Evolutionary conservation across 2,113 vertebrate genomes (phyloP).

Genomic region (Miniopterus natalensis): DNA sequence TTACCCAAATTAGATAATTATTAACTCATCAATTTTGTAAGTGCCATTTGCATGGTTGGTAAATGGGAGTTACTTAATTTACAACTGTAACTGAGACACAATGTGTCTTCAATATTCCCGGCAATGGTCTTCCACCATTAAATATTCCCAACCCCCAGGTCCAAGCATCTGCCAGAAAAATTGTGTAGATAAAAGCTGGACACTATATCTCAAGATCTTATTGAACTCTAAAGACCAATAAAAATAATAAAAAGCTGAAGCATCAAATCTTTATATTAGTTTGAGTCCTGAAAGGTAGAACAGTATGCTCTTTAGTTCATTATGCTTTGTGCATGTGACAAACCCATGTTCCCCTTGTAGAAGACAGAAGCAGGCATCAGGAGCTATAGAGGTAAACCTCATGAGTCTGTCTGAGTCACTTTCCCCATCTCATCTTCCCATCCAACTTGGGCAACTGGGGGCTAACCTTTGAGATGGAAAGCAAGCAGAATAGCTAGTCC

Average conservation of each 20-base stretch:
- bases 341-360: neutral
- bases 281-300: neutral
- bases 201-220: neutral
- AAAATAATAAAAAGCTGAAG: neutral
- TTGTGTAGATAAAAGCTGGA: neutral
- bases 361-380: neutral
- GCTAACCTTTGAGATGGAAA: neutral
- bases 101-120: neutral
- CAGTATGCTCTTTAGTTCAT: neutral
- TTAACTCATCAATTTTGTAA: neutral
- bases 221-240: neutral
- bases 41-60: neutral
- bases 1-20: neutral
- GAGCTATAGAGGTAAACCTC: neutral
- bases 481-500: neutral
- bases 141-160: neutral
- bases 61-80: conserved; percentile 29
- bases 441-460: neutral
- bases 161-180: neutral
- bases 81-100: neutral
- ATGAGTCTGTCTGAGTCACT: neutral
- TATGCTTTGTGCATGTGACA: neutral
- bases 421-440: neutral
- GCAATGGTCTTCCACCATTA: neutral
- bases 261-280: neutral